phyloP scores from a whole-genome alignment of 2,797 vertebrate genomes.

The Pseudomugil tenellus region DNA sequence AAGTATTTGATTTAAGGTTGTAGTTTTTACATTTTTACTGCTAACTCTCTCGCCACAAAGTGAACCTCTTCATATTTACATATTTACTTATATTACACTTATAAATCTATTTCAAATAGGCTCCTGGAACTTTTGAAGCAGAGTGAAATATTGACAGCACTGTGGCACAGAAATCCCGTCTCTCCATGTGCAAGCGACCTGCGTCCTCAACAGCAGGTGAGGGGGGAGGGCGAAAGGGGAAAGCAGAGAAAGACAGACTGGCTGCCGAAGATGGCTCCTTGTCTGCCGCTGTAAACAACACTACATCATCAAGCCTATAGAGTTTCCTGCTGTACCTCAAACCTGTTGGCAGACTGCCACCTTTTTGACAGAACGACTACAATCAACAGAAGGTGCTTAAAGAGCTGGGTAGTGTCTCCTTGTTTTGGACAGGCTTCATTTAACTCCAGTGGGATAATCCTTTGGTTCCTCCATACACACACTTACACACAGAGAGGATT shows the following conservation, averaged over 20 bases:
- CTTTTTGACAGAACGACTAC: conserved; percentile 55
- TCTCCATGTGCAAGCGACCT: conserved; percentile 22
- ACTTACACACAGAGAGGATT: conserved; percentile 54
- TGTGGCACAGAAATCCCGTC: conserved; percentile 18
- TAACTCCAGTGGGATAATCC: conserved; percentile 84
- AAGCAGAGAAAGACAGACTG: conserved; percentile 55
- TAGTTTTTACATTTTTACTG: conserved; percentile 13
- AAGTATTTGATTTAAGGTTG: conserved; percentile 13
- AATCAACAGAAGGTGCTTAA: conserved; percentile 75
- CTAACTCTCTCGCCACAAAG: conserved; percentile 18
- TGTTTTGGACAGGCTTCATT: conserved; percentile 82
- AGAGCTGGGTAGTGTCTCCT: conserved; percentile 72
- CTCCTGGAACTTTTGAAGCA: conserved; percentile 16
- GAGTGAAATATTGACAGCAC: conserved; percentile 25
- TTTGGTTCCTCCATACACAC: conserved; percentile 48
- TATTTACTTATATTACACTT: conserved; percentile 20
- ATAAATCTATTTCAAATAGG: conserved; percentile 27
- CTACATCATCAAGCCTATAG: conserved; percentile 78
- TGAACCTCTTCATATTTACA: conserved; percentile 22
- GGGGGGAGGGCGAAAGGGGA: conserved; percentile 9
- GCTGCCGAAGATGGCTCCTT: conserved; percentile 61
- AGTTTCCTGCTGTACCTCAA: conserved; percentile 78
- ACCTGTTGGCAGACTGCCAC: conserved; percentile 68
- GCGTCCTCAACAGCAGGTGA: conserved; percentile 51
- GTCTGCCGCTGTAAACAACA: conserved; percentile 77